A percentile compares a stretch with the other conserved stretches of the same genome.
phyloP scores from a whole-genome alignment of 1,140 invertebrate species.

The Colletes gigas region DNA sequence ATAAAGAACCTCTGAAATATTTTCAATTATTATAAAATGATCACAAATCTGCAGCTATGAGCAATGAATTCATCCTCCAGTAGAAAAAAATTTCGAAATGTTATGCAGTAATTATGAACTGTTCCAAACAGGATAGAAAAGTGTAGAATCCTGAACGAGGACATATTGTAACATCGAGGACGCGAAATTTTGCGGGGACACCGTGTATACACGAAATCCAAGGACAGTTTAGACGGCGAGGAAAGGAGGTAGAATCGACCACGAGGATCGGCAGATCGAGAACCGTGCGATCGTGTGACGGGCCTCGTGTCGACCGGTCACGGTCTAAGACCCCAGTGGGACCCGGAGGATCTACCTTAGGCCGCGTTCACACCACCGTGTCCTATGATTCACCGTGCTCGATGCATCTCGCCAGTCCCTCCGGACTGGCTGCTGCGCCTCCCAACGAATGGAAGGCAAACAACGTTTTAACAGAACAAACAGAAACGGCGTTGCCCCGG shows the following conservation, averaged over 20 bases:
- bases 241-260: constrained; percentile 54
- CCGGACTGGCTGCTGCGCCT: not conserved
- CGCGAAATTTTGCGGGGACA: not conserved
- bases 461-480: not conserved
- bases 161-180: not conserved
- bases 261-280: constrained; percentile 50
- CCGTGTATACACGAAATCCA: constrained; percentile 14
- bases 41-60: too few relatives aligned
- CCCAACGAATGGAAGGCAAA: not conserved
- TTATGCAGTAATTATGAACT: too few relatives aligned
- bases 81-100: too few relatives aligned
- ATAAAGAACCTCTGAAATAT: too few relatives aligned
- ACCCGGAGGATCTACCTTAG: constrained; percentile 42
- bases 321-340: constrained; percentile 44
- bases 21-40: too few relatives aligned
- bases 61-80: too few relatives aligned
- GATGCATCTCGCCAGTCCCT: not conserved
- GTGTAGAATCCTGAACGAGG: too few relatives aligned
- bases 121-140: too few relatives aligned
- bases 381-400: constrained; percentile 13
- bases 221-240: constrained; percentile 42
- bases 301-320: constrained; percentile 52
- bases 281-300: constrained; percentile 62
- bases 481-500: not conserved
- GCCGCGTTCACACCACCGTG: constrained; percentile 38